Conservation (phyloP, 2,888 invertebrate species). For the Linyphia triangularis region DNA sequence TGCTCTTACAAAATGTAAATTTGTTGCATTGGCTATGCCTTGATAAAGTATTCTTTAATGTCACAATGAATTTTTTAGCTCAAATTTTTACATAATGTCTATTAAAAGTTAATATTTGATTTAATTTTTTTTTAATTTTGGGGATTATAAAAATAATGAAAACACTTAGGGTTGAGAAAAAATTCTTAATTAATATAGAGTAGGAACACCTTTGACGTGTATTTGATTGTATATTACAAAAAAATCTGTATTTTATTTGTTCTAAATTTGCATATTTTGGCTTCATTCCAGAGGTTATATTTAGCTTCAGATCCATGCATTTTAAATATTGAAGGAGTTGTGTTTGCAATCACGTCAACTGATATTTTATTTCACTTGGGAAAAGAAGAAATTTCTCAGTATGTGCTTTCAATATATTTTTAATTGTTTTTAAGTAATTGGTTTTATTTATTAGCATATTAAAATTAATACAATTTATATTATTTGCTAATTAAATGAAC, state of each 20-base stretch:
- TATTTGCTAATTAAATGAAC: not conserved
- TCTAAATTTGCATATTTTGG: not conserved
- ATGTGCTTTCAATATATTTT: constrained; percentile 79
- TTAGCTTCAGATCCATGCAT: constrained; percentile 90
- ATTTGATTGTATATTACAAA: not conserved
- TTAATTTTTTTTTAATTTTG: too few relatives aligned
- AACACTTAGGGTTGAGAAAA: too few relatives aligned
- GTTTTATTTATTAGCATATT: not conserved
- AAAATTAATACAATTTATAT: not conserved
- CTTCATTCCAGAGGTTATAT: constrained; percentile 81
- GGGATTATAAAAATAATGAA: too few relatives aligned
- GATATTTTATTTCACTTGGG: constrained; percentile 91
- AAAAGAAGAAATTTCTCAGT: constrained; percentile 88
- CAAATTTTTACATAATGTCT: too few relatives aligned
- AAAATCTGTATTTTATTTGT: not conserved
- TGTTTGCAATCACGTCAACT: constrained; percentile 89
- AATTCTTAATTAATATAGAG: too few relatives aligned
- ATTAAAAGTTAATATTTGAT: too few relatives aligned
- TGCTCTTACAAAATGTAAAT: too few relatives aligned
- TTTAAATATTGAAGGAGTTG: constrained; percentile 87
- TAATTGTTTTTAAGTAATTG: not conserved
- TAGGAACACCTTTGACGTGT: too few relatives aligned
- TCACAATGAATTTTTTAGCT: too few relatives aligned
- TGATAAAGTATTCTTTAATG: too few relatives aligned
- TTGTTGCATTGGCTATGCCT: too few relatives aligned